Percentiles rank a stretch among this genome's conserved stretches.
Conservation (phyloP, 2,888 invertebrate species). For the Myopa tessellatipennis region DNA sequence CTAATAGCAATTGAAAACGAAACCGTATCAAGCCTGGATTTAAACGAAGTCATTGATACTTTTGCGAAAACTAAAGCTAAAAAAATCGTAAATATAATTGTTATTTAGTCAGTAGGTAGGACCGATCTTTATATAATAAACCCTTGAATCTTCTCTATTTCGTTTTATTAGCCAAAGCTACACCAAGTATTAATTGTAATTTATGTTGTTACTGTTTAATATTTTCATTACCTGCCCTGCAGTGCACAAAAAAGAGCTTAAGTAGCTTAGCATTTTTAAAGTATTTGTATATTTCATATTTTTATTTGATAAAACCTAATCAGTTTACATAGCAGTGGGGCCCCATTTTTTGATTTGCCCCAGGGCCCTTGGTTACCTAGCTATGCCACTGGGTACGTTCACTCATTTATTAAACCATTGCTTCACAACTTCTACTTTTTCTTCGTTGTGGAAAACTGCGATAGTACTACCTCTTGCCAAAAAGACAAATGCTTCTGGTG, state of each 20-base stretch:
- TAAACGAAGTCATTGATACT: slow-evolving; percentile 27
- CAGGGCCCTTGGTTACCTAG: slow-evolving; percentile 21
- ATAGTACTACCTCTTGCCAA: no score
- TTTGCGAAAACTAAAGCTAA: slow-evolving; percentile 14
- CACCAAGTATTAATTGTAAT: slow-evolving; percentile 8
- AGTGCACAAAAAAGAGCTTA: slow-evolving; percentile 12
- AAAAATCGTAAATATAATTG: slow-evolving; percentile 12
- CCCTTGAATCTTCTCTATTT: slow-evolving; percentile 16
- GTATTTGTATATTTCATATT: slow-evolving; percentile 28
- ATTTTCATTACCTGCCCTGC: slow-evolving; percentile 11
- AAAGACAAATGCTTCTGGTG: no score
- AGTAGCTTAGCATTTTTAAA: slow-evolving; percentile 13
- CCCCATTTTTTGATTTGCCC: slow-evolving; percentile 16
- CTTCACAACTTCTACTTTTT: no score
- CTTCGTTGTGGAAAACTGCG: no score
- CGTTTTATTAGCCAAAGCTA: slow-evolving; percentile 10
- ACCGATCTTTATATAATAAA: slow-evolving; percentile 7
- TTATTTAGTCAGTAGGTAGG: slow-evolving; percentile 17
- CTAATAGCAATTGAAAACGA: slow-evolving; percentile 35
- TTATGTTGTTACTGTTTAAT: slow-evolving; percentile 9
- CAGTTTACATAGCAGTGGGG: slow-evolving; percentile 12
- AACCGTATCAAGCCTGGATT: slow-evolving; percentile 33
- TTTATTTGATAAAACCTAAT: background rate
- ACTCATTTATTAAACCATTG: no score
- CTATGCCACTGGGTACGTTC: slow-evolving; percentile 28